These are phyloP conservation scores for Odocoileus virginianus DNA, from an alignment of 2,113 vertebrate species.

Conservation along the genomic window DNA sequence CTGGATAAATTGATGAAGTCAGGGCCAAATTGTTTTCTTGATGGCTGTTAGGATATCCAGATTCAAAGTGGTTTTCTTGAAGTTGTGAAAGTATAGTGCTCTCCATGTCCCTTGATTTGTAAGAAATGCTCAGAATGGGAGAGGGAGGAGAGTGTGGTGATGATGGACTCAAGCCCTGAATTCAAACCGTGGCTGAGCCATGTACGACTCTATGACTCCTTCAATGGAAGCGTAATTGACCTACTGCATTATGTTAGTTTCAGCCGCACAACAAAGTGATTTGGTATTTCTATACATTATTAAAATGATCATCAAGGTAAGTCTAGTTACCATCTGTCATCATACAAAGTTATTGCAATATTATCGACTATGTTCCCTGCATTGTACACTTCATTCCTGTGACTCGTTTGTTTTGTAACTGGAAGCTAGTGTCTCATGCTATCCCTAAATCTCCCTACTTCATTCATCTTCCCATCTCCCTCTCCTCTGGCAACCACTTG, in stretches of 20 bases:
- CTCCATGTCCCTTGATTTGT: not conserved
- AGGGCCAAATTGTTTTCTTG: not conserved
- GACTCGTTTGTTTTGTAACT: not conserved
- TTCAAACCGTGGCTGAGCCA: not conserved
- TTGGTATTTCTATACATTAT: not conserved
- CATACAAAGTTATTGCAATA: not conserved
- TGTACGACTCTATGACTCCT: not conserved
- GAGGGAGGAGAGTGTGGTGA: not conserved
- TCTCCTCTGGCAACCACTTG: not conserved
- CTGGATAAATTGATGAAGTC: not conserved
- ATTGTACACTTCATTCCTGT: not conserved
- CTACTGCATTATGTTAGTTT: not conserved
- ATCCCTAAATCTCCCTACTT: not conserved
- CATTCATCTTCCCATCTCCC: not conserved
- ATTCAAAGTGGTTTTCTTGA: not conserved
- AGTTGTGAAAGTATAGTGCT: not conserved
- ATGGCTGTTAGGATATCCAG: not conserved
- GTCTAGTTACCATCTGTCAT: not conserved
- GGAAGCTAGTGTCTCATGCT: not conserved
- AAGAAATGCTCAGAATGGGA: not conserved
- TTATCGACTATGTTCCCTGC: fast-evolving
- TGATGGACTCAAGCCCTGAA: not conserved
- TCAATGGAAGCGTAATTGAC: not conserved
- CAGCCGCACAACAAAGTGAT: not conserved
- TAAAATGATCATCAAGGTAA: not conserved